These are phyloP conservation scores for Diaphora mendica DNA, from an alignment of 2,888 invertebrate genomes.

Conservation along the genomic window DNA sequence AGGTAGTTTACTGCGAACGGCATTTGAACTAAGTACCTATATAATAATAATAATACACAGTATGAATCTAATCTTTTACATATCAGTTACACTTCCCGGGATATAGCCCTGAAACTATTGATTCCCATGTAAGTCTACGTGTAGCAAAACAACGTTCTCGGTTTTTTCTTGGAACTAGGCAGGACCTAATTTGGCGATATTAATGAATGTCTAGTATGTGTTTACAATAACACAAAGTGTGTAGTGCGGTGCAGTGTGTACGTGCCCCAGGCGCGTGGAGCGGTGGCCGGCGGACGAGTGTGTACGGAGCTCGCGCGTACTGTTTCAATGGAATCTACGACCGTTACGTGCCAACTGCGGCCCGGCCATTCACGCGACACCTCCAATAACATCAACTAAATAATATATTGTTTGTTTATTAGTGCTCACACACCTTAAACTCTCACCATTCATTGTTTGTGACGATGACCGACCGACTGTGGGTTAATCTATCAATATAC, in stretches of 20 bases:
- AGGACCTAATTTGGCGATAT: neutral
- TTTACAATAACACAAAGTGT: neutral
- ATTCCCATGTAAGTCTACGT: neutral
- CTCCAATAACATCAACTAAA: constrained; percentile 8
- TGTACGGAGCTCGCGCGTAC: constrained; percentile 26
- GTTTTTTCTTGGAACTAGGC: neutral
- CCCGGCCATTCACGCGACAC: constrained; percentile 20
- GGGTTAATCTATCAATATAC: neutral
- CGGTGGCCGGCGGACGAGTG: constrained; percentile 22
- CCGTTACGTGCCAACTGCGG: constrained; percentile 41
- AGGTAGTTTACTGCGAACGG: neutral
- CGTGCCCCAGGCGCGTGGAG: constrained; percentile 6
- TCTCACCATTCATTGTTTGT: neutral
- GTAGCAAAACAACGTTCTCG: neutral
- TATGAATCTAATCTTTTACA: neutral
- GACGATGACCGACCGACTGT: neutral
- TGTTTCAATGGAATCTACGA: constrained; percentile 52
- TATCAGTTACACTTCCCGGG: neutral
- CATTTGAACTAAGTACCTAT: neutral
- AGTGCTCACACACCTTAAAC: neutral
- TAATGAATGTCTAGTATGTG: neutral
- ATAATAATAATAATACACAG: neutral
- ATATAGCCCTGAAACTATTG: neutral
- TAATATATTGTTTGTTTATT: neutral
- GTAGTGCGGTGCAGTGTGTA: neutral